A percentile compares a stretch with the other conserved stretches of the same genome.
phyloP scores from a whole-genome alignment of 2,113 vertebrate species.

The Tragulus kanchil region DNA sequence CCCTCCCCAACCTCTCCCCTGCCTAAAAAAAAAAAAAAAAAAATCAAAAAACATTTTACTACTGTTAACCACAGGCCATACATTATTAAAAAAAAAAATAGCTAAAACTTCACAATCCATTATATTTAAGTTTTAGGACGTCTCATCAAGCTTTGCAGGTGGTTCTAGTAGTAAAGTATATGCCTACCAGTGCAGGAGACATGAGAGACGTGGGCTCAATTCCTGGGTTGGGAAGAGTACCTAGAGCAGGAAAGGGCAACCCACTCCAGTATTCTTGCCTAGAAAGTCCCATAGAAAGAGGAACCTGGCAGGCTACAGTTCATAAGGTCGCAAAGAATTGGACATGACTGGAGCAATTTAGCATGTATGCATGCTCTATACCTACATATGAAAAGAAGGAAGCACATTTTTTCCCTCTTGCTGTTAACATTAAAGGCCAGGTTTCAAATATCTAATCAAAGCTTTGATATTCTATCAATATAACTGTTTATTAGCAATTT shows the following conservation, averaged over 20 bases:
- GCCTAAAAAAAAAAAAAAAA: too few species aligned
- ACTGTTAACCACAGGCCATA: conserved; percentile 80
- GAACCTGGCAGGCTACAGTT: not conserved
- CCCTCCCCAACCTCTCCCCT: too few species aligned
- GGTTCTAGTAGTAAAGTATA: not conserved
- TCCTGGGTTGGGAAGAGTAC: not conserved
- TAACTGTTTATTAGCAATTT: conserved; percentile 48
- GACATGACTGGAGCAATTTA: not conserved
- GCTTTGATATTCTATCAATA: not conserved
- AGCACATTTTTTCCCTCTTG: not conserved
- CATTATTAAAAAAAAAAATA: conserved; percentile 72
- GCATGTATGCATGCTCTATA: not conserved
- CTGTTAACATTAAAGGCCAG: conserved; percentile 61
- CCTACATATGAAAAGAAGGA: conserved; percentile 56
- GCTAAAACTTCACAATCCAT: conserved; percentile 77
- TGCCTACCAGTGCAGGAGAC: not conserved
- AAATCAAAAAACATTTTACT: conserved; percentile 80
- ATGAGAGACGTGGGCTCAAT: not conserved
- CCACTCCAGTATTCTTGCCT: not conserved
- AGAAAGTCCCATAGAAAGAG: not conserved
- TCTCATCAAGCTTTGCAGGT: conserved; percentile 5
- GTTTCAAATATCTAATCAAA: conserved; percentile 66
- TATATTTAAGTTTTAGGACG: conserved; percentile 77
- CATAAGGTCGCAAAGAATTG: not conserved
- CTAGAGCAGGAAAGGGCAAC: not conserved